Evolutionary conservation across 2,888 invertebrate genomes (phyloP).

Genomic region (Charanyca ferruginea): DNA sequence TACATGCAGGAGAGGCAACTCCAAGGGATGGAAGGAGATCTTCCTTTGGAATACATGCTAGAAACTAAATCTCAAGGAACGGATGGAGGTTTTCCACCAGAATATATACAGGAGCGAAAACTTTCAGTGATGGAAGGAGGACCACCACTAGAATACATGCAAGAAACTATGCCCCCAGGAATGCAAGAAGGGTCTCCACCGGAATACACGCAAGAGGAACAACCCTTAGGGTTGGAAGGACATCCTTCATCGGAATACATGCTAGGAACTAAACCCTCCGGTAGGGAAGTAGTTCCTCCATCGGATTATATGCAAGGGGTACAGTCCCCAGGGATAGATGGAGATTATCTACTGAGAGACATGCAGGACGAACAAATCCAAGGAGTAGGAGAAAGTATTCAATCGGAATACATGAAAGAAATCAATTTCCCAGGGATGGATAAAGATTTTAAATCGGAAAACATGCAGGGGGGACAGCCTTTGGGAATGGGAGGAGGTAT

Average conservation of each 20-base stretch:
- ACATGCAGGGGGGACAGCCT: background rate
- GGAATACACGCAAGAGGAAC: background rate
- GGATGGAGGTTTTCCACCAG: background rate
- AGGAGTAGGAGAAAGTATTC: background rate
- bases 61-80: background rate
- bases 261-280: background rate
- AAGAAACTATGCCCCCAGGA: too few species aligned
- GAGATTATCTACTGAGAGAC: background rate
- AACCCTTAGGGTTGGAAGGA: too few species aligned
- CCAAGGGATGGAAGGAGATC: background rate
- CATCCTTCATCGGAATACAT: background rate
- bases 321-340: background rate
- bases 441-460: background rate
- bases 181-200: too few species aligned
- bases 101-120: background rate
- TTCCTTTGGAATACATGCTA: background rate
- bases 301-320: background rate
- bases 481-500: background rate
- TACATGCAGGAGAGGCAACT: background rate
- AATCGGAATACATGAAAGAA: background rate
- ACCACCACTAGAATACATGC: background rate
- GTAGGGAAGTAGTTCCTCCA: background rate
- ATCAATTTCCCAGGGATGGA: too few species aligned
- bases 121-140: background rate
- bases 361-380: background rate